These are phyloP conservation scores for Homarus americanus DNA, from an alignment of 1,140 invertebrate genomes.

Conservation along the genomic window DNA sequence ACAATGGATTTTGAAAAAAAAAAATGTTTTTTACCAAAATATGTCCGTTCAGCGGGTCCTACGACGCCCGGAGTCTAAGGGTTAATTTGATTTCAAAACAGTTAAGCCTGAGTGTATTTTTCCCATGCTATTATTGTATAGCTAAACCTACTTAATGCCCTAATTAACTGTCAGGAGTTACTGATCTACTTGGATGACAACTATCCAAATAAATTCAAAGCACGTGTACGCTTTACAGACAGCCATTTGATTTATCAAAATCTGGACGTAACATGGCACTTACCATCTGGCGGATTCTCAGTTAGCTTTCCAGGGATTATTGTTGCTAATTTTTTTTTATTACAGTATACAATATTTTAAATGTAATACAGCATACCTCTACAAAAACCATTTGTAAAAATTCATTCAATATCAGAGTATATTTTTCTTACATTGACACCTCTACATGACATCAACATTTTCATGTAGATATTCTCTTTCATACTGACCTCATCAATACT, in stretches of 20 bases:
- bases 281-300: background rate
- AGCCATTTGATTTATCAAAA: constrained; percentile 9
- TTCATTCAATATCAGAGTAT: background rate
- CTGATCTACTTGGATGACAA: background rate
- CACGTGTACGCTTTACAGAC: background rate
- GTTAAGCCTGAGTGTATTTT: background rate
- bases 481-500: background rate
- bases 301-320: background rate
- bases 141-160: background rate
- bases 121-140: background rate
- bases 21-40: too few relatives aligned
- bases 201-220: background rate
- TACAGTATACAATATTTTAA: too few relatives aligned
- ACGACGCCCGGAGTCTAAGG: too few relatives aligned
- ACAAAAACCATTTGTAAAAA: background rate
- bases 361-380: too few relatives aligned
- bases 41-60: too few relatives aligned
- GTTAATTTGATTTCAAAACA: background rate
- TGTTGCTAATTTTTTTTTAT: background rate
- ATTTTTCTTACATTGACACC: background rate
- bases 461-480: background rate
- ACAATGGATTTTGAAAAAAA: too few relatives aligned
- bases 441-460: background rate
- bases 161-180: background rate
- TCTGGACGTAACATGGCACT: background rate